Evolutionary conservation across 2,888 invertebrate genomes (phyloP).

Genomic region (Eugnorisma glareosa): DNA sequence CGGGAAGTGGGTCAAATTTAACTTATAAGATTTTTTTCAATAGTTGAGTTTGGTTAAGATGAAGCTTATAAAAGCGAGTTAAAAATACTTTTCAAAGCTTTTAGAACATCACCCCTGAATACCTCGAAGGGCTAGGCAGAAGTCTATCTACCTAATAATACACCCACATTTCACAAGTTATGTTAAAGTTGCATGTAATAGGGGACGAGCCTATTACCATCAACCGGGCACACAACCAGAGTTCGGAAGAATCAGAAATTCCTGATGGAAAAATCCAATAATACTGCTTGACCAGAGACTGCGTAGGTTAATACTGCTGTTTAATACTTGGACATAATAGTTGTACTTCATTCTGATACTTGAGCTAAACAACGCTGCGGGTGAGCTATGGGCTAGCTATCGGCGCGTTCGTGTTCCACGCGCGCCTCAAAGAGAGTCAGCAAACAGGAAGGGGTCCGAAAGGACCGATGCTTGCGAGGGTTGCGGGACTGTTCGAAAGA

Average conservation of each 20-base stretch:
- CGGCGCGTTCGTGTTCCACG: no score
- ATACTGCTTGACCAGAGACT: background rate
- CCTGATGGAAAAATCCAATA: background rate
- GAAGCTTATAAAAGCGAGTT: background rate
- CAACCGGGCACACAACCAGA: background rate
- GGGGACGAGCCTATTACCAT: background rate
- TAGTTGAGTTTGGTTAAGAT: background rate
- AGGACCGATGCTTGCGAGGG: no score
- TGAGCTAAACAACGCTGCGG: background rate
- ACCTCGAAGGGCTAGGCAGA: background rate
- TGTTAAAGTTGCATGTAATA: background rate
- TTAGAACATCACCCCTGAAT: background rate
- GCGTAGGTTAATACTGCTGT: background rate
- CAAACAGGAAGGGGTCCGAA: no score
- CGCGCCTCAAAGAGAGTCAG: no score
- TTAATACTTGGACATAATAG: background rate
- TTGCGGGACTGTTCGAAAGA: no score
- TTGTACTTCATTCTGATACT: background rate
- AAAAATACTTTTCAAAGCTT: background rate
- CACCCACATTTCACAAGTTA: no score
- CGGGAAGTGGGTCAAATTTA: background rate
- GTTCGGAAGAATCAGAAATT: background rate
- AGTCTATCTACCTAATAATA: no score
- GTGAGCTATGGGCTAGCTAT: no score
- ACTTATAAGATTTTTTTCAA: no score